A percentile compares a stretch with the other conserved stretches of the same genome.
These are phyloP conservation scores for Penaeus chinensis DNA, from an alignment of 1,140 invertebrate species.

Conservation along the genomic window DNA sequence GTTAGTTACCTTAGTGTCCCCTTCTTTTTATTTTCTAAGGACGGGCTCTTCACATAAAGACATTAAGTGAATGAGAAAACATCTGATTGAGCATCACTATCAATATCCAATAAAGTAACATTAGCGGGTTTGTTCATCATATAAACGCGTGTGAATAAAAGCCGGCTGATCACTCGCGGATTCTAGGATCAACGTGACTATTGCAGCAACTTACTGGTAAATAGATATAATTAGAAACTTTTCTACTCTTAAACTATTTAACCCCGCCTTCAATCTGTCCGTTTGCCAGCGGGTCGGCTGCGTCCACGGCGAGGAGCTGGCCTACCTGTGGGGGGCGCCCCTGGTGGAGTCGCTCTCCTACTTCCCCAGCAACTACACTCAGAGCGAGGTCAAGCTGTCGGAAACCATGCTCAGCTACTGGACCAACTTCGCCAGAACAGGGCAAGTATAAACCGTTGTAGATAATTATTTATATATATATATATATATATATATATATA, in stretches of 20 bases:
- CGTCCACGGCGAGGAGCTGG: constrained; percentile 74
- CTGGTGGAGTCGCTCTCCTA: constrained; percentile 79
- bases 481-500: too few relatives aligned
- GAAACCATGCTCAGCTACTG: constrained; percentile 94
- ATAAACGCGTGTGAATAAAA: too few relatives aligned
- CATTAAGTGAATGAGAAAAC: too few relatives aligned
- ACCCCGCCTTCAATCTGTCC: not conserved
- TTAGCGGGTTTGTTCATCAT: too few relatives aligned
- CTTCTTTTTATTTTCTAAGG: too few relatives aligned
- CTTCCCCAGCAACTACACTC: constrained; percentile 83
- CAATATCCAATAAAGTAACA: too few relatives aligned
- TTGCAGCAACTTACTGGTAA: constrained; percentile 66
- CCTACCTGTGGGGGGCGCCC: constrained; percentile 76
- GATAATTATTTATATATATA: not conserved
- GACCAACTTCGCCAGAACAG: constrained; percentile 97
- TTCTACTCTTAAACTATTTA: not conserved
- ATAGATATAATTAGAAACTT: constrained; percentile 4
- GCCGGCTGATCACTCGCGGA: too few relatives aligned
- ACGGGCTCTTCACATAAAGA: too few relatives aligned
- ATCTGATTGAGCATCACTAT: too few relatives aligned
- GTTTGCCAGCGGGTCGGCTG: constrained; percentile 67
- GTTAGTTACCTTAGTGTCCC: too few relatives aligned
- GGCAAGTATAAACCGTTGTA: constrained; percentile 78
- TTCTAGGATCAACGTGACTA: constrained; percentile 68
- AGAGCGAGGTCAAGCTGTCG: constrained; percentile 86